Base-by-base conservation (phyloP, 2,888 invertebrate genomes). In the Phengaris arion region DNA sequence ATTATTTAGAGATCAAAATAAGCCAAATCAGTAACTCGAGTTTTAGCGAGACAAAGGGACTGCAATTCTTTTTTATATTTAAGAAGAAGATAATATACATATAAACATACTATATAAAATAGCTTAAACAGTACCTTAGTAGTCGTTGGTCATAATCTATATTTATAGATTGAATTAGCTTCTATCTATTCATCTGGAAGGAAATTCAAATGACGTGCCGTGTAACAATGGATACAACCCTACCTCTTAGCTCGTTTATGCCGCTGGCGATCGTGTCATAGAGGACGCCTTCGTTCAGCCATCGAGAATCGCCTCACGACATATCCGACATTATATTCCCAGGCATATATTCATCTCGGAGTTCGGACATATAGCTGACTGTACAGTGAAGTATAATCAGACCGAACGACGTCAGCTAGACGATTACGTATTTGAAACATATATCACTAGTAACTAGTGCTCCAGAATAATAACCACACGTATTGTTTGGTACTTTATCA, bases 251-350 rank as follows among this genome's bases (percentile, higher is more conserved):
- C 78, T 77, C 74, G 76, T 78, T 78, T 78, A 76, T 76, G 79
- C 80, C 79, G 77, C 79, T 77, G 80, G 79, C 79, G 81, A 79
- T 82, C 81, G 80, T 81, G 81, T 80, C 76, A 52, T 68, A 46
- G 76, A 78, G 77, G 78, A 79, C 76, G 79, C 79, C 76, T 77
- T 78, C 78, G 74, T 74, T 75, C 76, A 77, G 76, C 77, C 78
- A 77, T 79, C 77, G 76, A 77, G 80, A 74, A 78, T 78, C 77
- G 77, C 78, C 78, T 77, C 80, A 80, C 79, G 80, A 80, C 80
- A 78, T 79, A 77, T 74, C 77, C 78, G 70, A 79, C 78, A 78
- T 79, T 79, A 79, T 76, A 78, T 78, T 76, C 76, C 68, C 75
- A 74, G 75, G 74, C 73, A 75, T 77, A 79, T 76, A 76, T 73